Percentiles rank a stretch among this genome's conserved stretches.
phyloP scores from a whole-genome alignment of 1,140 invertebrate genomes.

The Dinoponera quadriceps region DNA sequence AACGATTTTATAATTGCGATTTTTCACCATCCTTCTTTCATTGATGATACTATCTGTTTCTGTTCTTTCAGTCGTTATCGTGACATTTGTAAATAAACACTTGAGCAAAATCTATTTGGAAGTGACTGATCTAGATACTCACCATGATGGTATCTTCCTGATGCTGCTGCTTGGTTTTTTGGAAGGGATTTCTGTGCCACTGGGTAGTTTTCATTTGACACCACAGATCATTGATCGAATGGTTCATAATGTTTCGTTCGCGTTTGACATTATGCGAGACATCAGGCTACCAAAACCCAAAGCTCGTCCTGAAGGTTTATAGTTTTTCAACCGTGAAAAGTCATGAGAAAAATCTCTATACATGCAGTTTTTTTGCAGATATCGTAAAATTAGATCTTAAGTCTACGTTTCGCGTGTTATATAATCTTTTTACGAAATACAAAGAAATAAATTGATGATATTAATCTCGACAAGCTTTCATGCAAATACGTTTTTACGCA shows the following conservation, averaged over 20 bases:
- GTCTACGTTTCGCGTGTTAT: constrained; percentile 98
- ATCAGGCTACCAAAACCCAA: constrained; percentile 98
- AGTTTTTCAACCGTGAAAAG: constrained; percentile 59
- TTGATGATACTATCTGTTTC: background rate
- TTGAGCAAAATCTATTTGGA: constrained; percentile 98
- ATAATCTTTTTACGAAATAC: constrained; percentile 98
- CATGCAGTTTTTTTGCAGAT: constrained; percentile 90
- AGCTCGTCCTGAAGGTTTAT: constrained; percentile 96
- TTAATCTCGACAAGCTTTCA: background rate
- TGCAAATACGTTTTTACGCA: background rate
- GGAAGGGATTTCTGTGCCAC: constrained; percentile 98
- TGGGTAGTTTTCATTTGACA: constrained; percentile 97
- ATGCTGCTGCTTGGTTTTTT: constrained; percentile 97
- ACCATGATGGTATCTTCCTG: constrained; percentile 98
- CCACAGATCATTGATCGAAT: constrained; percentile 96
- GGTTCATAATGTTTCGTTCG: constrained; percentile 98
- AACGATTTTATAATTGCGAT: background rate
- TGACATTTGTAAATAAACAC: constrained; percentile 99
- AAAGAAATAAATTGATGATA: constrained; percentile 86
- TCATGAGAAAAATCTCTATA: constrained; percentile 4
- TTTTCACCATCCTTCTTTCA: background rate
- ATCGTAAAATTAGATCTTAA: constrained; percentile 99
- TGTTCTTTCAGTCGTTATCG: constrained; percentile 90
- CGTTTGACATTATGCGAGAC: constrained; percentile 99
- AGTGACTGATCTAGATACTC: constrained; percentile 95